These are phyloP conservation scores for Sander vitreus DNA, from an alignment of 2,113 vertebrate genomes.

Conservation along the genomic window DNA sequence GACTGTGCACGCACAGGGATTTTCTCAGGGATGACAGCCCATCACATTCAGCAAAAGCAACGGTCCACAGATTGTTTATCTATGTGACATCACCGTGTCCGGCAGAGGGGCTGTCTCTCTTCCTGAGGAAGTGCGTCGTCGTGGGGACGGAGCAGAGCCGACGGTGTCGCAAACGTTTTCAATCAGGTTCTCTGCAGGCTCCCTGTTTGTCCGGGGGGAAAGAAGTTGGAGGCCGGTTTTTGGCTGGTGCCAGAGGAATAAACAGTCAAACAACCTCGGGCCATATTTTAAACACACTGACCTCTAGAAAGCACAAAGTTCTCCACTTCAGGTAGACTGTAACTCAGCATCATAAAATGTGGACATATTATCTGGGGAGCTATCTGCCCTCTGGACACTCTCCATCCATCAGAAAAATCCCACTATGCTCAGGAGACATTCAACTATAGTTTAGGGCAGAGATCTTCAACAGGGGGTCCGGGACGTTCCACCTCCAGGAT, in stretches of 20 bases:
- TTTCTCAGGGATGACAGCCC: conserved; percentile 63
- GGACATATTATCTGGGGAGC: conserved; percentile 34
- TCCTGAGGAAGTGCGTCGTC: conserved; percentile 75
- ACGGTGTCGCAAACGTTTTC: conserved; percentile 72
- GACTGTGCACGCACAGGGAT: conserved; percentile 47
- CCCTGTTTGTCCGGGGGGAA: conserved; percentile 53
- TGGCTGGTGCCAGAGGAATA: conserved; percentile 24
- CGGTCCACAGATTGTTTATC: conserved; percentile 62
- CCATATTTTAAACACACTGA: conserved; percentile 46
- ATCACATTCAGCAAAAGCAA: conserved; percentile 66
- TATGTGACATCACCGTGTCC: conserved; percentile 72
- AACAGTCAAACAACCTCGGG: conserved; percentile 32
- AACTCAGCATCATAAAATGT: conserved; percentile 50
- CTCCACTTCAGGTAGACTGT: conserved; percentile 45
- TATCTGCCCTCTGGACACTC: conserved; percentile 35
- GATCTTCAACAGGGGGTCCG: too few relatives aligned
- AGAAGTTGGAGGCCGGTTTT: conserved; percentile 36
- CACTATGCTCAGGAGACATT: conserved; percentile 14
- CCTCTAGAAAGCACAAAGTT: conserved; percentile 31
- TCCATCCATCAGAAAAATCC: conserved; percentile 41
- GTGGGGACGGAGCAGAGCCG: conserved; percentile 40
- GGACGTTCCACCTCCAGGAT: too few relatives aligned
- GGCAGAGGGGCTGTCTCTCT: conserved; percentile 59
- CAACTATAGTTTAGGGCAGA: conserved; percentile 3
- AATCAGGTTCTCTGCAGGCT: conserved; percentile 67